Percentiles rank a stretch among this genome's conserved stretches.
phyloP scores from a whole-genome alignment of 2,113 vertebrate species.

The Acrocephalus arundinaceus region DNA sequence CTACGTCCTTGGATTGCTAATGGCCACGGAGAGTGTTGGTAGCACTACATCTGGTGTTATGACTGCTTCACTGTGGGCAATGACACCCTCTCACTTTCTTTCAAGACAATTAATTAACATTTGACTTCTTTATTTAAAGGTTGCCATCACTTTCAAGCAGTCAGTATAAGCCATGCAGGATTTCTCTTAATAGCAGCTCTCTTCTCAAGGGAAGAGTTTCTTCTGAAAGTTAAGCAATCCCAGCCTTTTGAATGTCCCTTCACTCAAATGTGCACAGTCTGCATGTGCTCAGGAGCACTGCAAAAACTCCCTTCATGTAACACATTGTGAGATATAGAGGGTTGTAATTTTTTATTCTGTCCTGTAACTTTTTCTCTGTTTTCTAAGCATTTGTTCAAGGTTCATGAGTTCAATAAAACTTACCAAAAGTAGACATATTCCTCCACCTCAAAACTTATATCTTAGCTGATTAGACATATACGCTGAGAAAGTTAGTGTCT shows the following conservation, averaged over 20 bases:
- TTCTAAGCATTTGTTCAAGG: not conserved
- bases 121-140: not conserved
- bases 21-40: not conserved
- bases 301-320: not conserved
- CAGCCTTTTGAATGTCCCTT: not conserved
- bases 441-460: not conserved
- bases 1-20: accelerated
- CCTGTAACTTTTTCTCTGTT: not conserved
- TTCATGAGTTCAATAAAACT: not conserved
- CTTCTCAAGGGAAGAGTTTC: not conserved
- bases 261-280: not conserved
- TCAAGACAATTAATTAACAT: not conserved
- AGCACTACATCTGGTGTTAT: not conserved
- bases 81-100: not conserved
- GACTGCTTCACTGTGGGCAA: not conserved
- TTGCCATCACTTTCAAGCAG: not conserved
- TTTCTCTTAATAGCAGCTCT: not conserved
- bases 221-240: not conserved
- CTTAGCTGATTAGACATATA: not conserved
- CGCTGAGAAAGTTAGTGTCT: not conserved
- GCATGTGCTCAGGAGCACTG: not conserved
- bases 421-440: not conserved
- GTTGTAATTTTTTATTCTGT: not conserved
- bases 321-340: accelerated
- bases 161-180: not conserved